phyloP scores from a whole-genome alignment of 2,888 invertebrate species.

The Tiphia femorata region DNA sequence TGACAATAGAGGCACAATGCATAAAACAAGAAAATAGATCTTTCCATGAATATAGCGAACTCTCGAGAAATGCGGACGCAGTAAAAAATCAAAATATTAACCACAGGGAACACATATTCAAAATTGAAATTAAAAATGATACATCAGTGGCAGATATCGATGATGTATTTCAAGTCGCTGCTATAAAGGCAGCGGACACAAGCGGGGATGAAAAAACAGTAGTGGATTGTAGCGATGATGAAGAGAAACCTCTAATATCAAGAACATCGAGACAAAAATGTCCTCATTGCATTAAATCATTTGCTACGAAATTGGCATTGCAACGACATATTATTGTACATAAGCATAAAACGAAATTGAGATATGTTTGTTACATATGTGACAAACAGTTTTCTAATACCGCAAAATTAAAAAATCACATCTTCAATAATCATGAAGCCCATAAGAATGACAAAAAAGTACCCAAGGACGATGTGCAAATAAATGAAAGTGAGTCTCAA shows the following conservation, averaged over 20 bases:
- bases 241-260: slow-evolving; percentile 54
- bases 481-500: slow-evolving; percentile 19
- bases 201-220: slow-evolving; percentile 13
- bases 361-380: slow-evolving; percentile 59
- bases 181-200: background rate
- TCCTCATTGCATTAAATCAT: slow-evolving; percentile 55
- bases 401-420: slow-evolving; percentile 52
- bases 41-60: slow-evolving; percentile 1
- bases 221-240: slow-evolving; percentile 41
- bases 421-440: slow-evolving; percentile 39
- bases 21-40: slow-evolving; percentile 15
- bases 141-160: background rate
- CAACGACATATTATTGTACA: slow-evolving; percentile 53
- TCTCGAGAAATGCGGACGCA: background rate
- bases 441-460: slow-evolving; percentile 7
- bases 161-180: background rate
- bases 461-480: slow-evolving; percentile 21
- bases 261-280: slow-evolving; percentile 54
- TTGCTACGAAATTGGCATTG: slow-evolving; percentile 47
- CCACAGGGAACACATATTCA: slow-evolving; percentile 1
- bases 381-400: slow-evolving; percentile 53
- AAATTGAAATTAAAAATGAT: slow-evolving; percentile 12
- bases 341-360: slow-evolving; percentile 48
- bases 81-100: background rate
- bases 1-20: background rate